Base-by-base conservation (phyloP, 2,888 invertebrate species). In the Rosalia funebris region DNA sequence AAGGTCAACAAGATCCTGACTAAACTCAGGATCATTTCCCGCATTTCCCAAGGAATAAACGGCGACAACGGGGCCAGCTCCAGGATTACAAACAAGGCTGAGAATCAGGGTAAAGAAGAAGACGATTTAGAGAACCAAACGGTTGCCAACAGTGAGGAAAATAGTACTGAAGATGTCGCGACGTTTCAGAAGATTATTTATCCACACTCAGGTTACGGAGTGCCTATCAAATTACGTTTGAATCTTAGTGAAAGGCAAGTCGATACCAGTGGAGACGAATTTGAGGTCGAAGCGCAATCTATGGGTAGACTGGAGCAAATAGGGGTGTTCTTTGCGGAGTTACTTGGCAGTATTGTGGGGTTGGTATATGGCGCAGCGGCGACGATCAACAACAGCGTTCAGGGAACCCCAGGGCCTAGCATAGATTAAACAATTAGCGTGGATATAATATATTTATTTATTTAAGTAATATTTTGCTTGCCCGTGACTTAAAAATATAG, bases 291-390 rank as follows among this genome's bases (percentile, higher is more conserved):
- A n/a, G 60, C 57, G 12, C 15, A 34, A 2, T 39, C 39, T 5
- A 57, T 39, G 11, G 52, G 57, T 31, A 52, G 59, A 34, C 52
- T 71, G 39, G 66, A 67, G 3, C 60, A 62, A n/a, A 25, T 77
- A 12, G 77, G 76, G 0, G 65, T 79, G 2, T 77, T 75, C 59
- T 77, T 79, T 45, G 69, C 72, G 48, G 78, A 79, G 60, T 34
- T 77, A 12, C 44, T 79, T 4, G 78, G 76, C 0, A 74, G 74
- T 31, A 36, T 77, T 3, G 70, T 77, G 10, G 78, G 75, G 1
- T 59, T 79, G 31, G 69, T 71, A n/a, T 77, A 77, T 65, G 78
- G 77, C 1, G 77, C 77, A 31, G 70, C 74, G 2, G 73, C 75
- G 1, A 71, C 71, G 15, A 54, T 72, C 19, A 65, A 58, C 47